These are phyloP conservation scores for Sturmia bella DNA, from an alignment of 2,888 invertebrate genomes.

Conservation along the genomic window DNA sequence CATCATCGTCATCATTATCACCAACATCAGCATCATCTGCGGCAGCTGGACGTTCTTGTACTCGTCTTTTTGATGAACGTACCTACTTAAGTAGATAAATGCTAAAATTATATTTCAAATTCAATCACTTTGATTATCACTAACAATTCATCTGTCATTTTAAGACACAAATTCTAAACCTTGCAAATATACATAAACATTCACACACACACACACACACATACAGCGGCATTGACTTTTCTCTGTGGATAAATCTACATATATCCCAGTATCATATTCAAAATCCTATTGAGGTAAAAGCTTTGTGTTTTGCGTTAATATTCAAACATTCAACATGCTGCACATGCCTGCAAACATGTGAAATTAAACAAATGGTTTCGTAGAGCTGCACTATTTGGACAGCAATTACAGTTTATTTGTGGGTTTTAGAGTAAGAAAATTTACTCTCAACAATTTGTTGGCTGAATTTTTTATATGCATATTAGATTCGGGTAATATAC, in stretches of 20 bases:
- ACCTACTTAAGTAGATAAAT: constrained; percentile 38
- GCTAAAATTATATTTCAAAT: constrained; percentile 42
- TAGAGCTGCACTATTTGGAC: constrained; percentile 22
- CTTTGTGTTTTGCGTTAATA: not conserved
- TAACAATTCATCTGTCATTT: constrained; percentile 49
- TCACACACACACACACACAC: not conserved
- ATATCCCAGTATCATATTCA: constrained; percentile 12
- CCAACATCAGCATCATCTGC: not conserved
- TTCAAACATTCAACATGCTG: constrained; percentile 16
- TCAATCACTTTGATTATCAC: constrained; percentile 53
- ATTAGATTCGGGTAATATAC: no score
- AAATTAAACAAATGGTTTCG: constrained; percentile 21
- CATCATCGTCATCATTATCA: no score
- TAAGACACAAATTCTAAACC: constrained; percentile 9
- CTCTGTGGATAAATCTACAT: constrained; percentile 17
- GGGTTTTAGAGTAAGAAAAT: no score
- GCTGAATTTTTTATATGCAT: no score
- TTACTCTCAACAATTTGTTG: no score
- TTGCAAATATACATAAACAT: not conserved
- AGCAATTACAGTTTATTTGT: no score
- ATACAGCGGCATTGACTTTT: not conserved
- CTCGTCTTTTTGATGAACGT: constrained; percentile 8
- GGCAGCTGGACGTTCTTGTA: not conserved
- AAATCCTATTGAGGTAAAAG: not conserved
- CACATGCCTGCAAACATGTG: no score